These are phyloP conservation scores for Phyllopteryx taeniolatus DNA, from an alignment of 2,113 vertebrate genomes.

Conservation along the genomic window DNA sequence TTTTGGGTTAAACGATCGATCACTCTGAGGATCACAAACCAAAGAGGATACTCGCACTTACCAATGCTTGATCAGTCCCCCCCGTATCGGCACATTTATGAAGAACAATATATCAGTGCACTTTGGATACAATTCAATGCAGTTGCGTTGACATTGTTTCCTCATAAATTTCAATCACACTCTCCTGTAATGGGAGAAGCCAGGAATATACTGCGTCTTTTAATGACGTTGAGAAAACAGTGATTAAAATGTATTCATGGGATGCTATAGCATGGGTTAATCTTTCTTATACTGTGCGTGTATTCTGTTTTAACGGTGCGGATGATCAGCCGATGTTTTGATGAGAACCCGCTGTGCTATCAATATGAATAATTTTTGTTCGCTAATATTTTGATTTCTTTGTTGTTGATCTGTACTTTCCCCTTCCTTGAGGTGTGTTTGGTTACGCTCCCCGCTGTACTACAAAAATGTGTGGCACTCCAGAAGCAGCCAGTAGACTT, in stretches of 20 bases:
- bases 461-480: constrained; percentile 39
- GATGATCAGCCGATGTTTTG: constrained; percentile 45
- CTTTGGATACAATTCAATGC: constrained; percentile 40
- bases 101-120: constrained; percentile 45
- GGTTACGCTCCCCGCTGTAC: constrained; percentile 46
- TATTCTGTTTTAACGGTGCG: constrained; percentile 56
- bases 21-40: constrained; percentile 48
- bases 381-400: constrained; percentile 12
- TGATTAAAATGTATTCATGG: constrained; percentile 44
- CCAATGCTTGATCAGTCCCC: constrained; percentile 20
- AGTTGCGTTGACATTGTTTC: constrained; percentile 35
- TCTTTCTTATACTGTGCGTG: constrained; percentile 56
- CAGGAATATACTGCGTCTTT: constrained; percentile 29
- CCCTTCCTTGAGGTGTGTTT: constrained; percentile 36
- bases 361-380: constrained; percentile 26
- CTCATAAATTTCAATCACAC: constrained; percentile 28
- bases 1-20: constrained; percentile 11
- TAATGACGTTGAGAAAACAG: constrained; percentile 41
- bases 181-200: constrained; percentile 9
- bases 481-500: constrained; percentile 14
- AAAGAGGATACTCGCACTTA: constrained; percentile 61
- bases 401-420: constrained; percentile 47
- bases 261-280: constrained; percentile 62
- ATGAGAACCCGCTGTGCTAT: constrained; percentile 46
- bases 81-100: constrained; percentile 26